These are phyloP conservation scores for Drosophila demipolita DNA, from an alignment of 2,888 invertebrate genomes.

Conservation along the genomic window DNA sequence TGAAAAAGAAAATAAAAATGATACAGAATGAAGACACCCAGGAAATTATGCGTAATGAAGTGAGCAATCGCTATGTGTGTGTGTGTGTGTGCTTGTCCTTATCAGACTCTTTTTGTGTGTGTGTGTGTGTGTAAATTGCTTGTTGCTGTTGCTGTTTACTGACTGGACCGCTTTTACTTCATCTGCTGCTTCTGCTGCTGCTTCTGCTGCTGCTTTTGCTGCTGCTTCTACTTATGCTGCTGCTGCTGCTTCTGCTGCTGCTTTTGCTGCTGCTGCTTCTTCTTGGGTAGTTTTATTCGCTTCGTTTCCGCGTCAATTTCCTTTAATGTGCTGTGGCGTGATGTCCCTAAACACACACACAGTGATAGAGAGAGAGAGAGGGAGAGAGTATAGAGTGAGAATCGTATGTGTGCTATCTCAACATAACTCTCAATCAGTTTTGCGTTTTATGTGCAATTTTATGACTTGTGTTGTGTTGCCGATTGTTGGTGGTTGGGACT, in stretches of 20 bases:
- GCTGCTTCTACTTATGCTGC: not conserved
- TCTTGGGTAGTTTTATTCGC: slow-evolving; percentile 74
- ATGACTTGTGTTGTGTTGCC: slow-evolving; percentile 67
- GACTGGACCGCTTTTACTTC: slow-evolving; percentile 36
- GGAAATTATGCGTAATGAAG: slow-evolving; percentile 79
- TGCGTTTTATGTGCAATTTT: slow-evolving; percentile 76
- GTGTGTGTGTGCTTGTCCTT: slow-evolving; percentile 18
- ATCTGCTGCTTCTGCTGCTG: not conserved
- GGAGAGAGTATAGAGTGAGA: not conserved
- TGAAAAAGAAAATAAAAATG: slow-evolving; percentile 33
- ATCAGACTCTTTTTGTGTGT: slow-evolving; percentile 16
- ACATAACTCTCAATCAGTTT: slow-evolving; percentile 78
- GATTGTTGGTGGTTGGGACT: slow-evolving; percentile 56
- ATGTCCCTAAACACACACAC: slow-evolving; percentile 60
- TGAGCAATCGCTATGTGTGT: slow-evolving; percentile 58
- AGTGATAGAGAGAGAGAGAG: not conserved
- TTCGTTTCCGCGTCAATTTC: slow-evolving; percentile 80
- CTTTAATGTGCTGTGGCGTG: slow-evolving; percentile 77
- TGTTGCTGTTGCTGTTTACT: slow-evolving; percentile 50
- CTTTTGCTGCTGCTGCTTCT: slow-evolving; percentile 11
- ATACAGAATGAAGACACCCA: slow-evolving; percentile 62
- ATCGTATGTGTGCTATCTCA: slow-evolving; percentile 36
- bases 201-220: slow-evolving; percentile 4
- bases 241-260: slow-evolving; percentile 37
- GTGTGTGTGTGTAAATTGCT: slow-evolving; percentile 52